These are phyloP conservation scores for Dicrurus megarhynchus DNA, from an alignment of 2,113 vertebrate genomes.

Conservation along the genomic window DNA sequence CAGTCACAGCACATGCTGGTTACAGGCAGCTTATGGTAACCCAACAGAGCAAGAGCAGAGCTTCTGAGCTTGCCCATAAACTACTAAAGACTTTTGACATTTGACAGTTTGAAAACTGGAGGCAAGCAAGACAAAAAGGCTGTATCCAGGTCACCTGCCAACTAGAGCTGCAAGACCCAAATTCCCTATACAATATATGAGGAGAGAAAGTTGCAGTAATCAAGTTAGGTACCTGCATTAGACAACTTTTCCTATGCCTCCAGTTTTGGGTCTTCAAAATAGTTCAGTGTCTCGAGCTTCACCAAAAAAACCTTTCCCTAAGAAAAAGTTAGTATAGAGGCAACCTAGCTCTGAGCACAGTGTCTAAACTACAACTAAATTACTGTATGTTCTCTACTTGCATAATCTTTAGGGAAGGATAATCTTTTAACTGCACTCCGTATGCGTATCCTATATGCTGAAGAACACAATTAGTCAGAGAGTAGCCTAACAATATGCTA, in stretches of 20 bases:
- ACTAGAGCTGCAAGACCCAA: background rate
- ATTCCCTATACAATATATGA: background rate
- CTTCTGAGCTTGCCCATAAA: background rate
- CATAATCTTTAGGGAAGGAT: background rate
- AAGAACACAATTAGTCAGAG: background rate
- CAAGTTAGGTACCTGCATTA: background rate
- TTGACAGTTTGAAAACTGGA: background rate
- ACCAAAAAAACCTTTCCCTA: background rate
- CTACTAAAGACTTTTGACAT: background rate
- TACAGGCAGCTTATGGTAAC: background rate
- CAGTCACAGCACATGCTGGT: rapidly evolving
- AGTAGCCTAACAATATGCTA: background rate
- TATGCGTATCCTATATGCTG: background rate
- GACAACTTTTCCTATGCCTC: background rate
- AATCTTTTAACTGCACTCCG: background rate
- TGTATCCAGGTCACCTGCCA: background rate
- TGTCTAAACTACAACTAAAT: background rate
- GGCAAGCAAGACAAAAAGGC: background rate
- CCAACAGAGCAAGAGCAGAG: background rate
- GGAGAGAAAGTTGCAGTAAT: background rate
- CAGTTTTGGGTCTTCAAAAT: background rate
- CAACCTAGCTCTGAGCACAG: background rate
- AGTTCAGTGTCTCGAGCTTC: background rate
- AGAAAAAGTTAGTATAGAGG: background rate
- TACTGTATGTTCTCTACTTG: background rate